These are phyloP conservation scores for Thripadectes ignobilis DNA, from an alignment of 2,797 vertebrate species.

Conservation along the genomic window DNA sequence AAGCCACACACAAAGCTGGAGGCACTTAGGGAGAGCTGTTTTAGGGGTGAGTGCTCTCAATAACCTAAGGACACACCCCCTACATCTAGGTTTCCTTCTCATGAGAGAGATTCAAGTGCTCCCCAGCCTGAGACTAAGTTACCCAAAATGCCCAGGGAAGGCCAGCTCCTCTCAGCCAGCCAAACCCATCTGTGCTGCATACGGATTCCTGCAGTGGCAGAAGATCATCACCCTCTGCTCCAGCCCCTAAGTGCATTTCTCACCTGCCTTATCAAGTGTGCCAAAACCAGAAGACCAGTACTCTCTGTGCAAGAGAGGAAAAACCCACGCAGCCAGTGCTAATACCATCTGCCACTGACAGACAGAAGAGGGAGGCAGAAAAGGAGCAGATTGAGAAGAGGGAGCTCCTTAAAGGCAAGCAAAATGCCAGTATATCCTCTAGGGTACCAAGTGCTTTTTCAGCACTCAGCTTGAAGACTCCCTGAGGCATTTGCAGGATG, in stretches of 20 bases:
- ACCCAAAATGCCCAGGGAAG: neutral
- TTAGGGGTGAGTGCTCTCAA: neutral
- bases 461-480: accelerated
- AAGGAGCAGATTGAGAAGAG: neutral
- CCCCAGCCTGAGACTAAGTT: neutral
- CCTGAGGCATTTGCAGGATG: neutral
- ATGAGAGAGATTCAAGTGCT: neutral
- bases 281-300: neutral
- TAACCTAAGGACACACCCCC: neutral
- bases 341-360: neutral
- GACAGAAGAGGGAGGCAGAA: neutral
- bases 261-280: neutral
- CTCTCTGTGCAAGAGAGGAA: neutral
- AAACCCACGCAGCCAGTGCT: neutral
- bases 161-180: neutral
- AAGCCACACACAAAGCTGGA: neutral
- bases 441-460: neutral
- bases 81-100: neutral
- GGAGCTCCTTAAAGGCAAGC: neutral
- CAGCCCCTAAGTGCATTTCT: neutral
- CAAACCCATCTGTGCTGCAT: accelerated
- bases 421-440: neutral
- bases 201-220: neutral
- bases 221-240: neutral
- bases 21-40: accelerated